phyloP scores from a whole-genome alignment of 2,113 vertebrate species.

The Brachyhypopomus gauderio region DNA sequence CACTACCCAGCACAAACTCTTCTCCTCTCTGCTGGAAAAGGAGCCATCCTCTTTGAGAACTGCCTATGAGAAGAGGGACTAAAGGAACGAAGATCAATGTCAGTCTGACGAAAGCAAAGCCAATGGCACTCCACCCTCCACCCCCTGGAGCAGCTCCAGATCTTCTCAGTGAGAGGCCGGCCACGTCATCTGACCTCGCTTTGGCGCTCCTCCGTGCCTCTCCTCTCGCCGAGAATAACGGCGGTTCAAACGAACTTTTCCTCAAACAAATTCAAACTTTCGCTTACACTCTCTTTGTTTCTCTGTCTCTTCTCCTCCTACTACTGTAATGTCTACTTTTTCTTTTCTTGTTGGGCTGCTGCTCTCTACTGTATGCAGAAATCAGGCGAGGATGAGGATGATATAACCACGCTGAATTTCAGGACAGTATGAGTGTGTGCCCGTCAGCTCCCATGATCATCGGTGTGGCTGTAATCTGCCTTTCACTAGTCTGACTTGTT shows the following conservation, averaged over 20 bases:
- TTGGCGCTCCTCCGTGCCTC: background rate
- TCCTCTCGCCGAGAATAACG: background rate
- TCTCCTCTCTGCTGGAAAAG: background rate
- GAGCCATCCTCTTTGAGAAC: constrained; percentile 3
- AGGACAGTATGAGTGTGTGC: too few species aligned
- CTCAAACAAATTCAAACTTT: constrained; percentile 1
- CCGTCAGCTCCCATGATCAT: too few species aligned
- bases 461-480: too few species aligned
- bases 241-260: background rate
- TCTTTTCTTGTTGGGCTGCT: background rate
- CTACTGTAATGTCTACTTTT: background rate
- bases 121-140: background rate
- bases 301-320: background rate
- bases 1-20: background rate
- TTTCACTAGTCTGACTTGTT: too few species aligned
- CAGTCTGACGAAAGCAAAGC: background rate
- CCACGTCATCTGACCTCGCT: constrained; percentile 1
- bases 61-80: background rate
- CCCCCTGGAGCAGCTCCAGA: background rate
- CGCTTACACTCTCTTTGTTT: background rate
- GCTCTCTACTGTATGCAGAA: background rate
- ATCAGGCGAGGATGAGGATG: background rate
- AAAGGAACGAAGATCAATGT: constrained; percentile 1
- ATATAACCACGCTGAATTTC: background rate
- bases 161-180: background rate